Evolutionary conservation across 2,113 vertebrate genomes (phyloP), one percentile per base, ranked within the genome.

Genomic region (Epinephelus cyanopodus): DNA sequence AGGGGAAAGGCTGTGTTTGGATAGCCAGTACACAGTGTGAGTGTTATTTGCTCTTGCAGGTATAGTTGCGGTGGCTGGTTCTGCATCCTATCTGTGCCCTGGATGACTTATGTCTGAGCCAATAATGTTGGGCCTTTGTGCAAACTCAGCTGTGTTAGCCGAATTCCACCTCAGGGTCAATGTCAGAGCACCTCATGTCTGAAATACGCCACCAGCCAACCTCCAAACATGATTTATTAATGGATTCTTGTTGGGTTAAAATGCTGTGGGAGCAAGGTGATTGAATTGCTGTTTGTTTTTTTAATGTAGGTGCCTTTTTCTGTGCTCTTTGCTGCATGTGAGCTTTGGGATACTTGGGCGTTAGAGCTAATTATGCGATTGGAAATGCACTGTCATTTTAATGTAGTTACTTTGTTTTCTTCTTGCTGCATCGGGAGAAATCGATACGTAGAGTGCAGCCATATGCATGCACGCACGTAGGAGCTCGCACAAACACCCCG

Each of bases 111-210:
- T 79, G 85, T 86, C 91, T 93, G 87, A 92, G 89, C 91, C 94
- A 91, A 90, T 92, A 92, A 87, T 86, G 88, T 85, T 63, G 87
- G 84, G 71, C 87, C 88, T 89, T 91, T 94, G 94, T 94, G 92
- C 92, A 95, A 93, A 95, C 92, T 92, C 91, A 94, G 93, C 92
- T 94, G 90, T 92, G 94, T 91, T 92, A 87, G 91, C 80, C 33
- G 78, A 93, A 90, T 91, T 92, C 93, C 88, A 90, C 87, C 90
- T 84, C 71, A 33, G 88, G 93, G 91, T 93, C 92, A 91, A 93
- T 88, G 91, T 92, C 92, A 92, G 92, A 90, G 69, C 91, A 92
- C 88, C 85, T 91, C 74, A 37, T 53, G 77, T 83, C 89, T 90
- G 92, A 87, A 86, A 89, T 84, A 77, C 50, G 86, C 86, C 85